Base-by-base conservation (phyloP, 2,888 invertebrate genomes). In the Synergus umbraculus region DNA sequence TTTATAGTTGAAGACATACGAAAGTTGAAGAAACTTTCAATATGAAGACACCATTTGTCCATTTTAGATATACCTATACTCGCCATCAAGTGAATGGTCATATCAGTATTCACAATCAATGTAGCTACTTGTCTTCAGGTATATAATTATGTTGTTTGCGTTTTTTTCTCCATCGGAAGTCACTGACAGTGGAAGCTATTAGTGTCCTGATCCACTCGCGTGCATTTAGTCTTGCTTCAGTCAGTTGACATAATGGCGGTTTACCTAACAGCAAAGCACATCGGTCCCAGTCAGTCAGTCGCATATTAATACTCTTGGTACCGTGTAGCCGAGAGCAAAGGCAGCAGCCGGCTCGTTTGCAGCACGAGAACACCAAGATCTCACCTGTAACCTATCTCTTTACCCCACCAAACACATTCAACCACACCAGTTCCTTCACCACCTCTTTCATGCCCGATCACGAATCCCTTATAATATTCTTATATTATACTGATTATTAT, bases 371-470 rank as follows among this genome's bases (percentile, higher is more conserved):
- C 78, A 87, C 86, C 85, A 86, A 87, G 88, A 88, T 89, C 89
- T 91, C 92, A 91, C 92, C 92, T 92, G 91, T 91, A 90, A 90
- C 90, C 89, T 88, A 89, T 89, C 86, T 87, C 88, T 85, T 85
- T 81, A 81, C 84, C 83, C 84, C 80, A 80, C 81, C 76, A 22
- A 44, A 77, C 79, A 66, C 76, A 43, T 43, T 78, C 78, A 76
- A 29, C 67, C 13, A 7, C 73, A 76, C 66, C 64, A 76, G 63
- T 78, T 82, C 78, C 76, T 67, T 76, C 77, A 78, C 73, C 79
- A 80, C 81, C 82, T 82, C 73, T 54, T 73, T 73, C 49, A 37
- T 54, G 10, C 29, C 49, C 13, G 54, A 73, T 54, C 73, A 73
- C 73, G 73, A 54, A 54, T 54, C 37, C 73, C 54, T 73, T 73